Evolutionary conservation across 2,797 vertebrate genomes (phyloP), one percentile per base, ranked within the genome.

Genomic region (Microtus obscurus): DNA sequence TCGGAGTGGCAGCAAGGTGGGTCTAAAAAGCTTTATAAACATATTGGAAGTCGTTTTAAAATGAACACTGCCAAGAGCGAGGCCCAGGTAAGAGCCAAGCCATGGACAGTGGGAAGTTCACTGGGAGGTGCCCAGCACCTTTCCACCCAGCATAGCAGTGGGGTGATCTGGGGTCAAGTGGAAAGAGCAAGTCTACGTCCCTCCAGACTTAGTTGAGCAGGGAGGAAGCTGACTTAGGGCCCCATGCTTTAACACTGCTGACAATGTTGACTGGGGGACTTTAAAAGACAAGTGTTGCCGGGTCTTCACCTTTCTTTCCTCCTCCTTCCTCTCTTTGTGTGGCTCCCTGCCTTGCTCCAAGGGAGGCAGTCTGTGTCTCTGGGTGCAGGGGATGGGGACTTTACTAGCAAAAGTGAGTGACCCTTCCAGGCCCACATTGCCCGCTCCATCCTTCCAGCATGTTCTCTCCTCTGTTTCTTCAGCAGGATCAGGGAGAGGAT

Each of bases 41-140:
- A 56, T 92, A 94, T 92, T 97, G 93, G 90, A 93, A 96, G 96
- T 93, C 86, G 76, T 93, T 96, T 89, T 21, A 69, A 93, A 89
- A 96, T 87, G 63, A 93, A 88, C 88, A 86, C 90, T 81, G 90
- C 89, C 93, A 67, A 93, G 82, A 83, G 92, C 23, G 23, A 73
- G 82, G 91, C 78, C 78, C 69, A 67, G 87, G 89, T 87, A 71
- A 25, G 0, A 40, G 78, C 48, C 85, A 91, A 78, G 71, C 29
- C 61, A 4, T 71, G 73, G 89, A 78, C 77, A 92, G 69, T 45
- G 29, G 87, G 76, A 11, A 61, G 83, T 87, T 87, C 45, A 34
- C 40, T 48, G 80, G 89, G 82, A 59, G 53, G 65, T 6, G 85
- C 1, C 34, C 2, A 8, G 69, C 79, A 67, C 65, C 67, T 79